A percentile compares a stretch with the other conserved stretches of the same genome.
Evolutionary conservation across 1,140 invertebrate genomes (phyloP).

Genomic region (Philopotamus ludificatus): DNA sequence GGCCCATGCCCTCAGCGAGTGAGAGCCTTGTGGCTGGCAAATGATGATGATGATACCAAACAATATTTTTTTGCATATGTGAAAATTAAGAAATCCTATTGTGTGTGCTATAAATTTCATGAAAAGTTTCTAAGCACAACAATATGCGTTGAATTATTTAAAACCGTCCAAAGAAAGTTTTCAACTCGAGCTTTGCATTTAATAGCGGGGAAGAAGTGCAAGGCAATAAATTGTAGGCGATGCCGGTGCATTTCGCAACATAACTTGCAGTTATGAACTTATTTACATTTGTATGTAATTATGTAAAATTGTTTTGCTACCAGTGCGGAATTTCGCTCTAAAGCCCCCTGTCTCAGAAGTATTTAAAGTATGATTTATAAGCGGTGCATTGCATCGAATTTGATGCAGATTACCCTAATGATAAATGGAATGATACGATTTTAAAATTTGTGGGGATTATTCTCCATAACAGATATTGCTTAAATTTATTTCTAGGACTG

Average conservation of each 20-base stretch:
- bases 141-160: constrained; percentile 18
- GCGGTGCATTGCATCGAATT: neutral
- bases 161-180: neutral
- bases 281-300: constrained; percentile 31
- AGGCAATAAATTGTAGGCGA: constrained; percentile 1
- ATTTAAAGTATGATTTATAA: too few relatives aligned
- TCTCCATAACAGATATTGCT: too few relatives aligned
- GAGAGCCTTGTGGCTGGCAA: too few relatives aligned
- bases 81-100: too few relatives aligned
- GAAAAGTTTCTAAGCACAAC: neutral
- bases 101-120: neutral
- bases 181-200: neutral
- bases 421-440: too few relatives aligned
- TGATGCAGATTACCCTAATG: too few relatives aligned
- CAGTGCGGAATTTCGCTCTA: neutral
- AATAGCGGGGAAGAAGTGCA: neutral
- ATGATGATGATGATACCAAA: too few relatives aligned
- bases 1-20: too few relatives aligned
- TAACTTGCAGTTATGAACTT: constrained; percentile 22
- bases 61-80: too few relatives aligned
- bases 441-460: too few relatives aligned
- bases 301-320: constrained; percentile 21
- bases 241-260: constrained; percentile 6
- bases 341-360: too few relatives aligned
- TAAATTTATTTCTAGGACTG: too few relatives aligned